These are phyloP conservation scores for Phasianus colchicus DNA, from an alignment of 2,113 vertebrate genomes.

Conservation along the genomic window DNA sequence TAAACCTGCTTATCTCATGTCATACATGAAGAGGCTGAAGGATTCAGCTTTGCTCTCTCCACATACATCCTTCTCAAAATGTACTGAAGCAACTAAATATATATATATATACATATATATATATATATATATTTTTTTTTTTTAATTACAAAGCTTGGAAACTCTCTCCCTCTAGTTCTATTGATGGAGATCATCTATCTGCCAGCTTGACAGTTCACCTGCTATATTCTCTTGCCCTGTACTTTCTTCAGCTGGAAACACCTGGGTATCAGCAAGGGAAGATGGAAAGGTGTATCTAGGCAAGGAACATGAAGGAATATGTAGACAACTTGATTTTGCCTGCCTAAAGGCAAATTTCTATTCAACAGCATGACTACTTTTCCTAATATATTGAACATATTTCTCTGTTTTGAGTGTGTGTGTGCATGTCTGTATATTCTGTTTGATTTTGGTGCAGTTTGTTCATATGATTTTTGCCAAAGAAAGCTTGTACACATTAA, in stretches of 20 bases:
- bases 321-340: not conserved
- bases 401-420: not conserved
- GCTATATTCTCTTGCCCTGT: not conserved
- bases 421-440: not conserved
- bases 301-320: too few species aligned
- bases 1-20: not conserved
- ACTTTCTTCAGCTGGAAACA: not conserved
- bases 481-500: not conserved
- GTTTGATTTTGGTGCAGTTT: not conserved
- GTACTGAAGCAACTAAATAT: not conserved
- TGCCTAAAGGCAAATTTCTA: not conserved
- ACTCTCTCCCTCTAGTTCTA: not conserved
- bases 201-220: rapidly evolving
- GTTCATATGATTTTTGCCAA: not conserved
- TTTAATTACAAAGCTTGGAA: not conserved
- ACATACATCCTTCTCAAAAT: not conserved
- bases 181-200: not conserved
- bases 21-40: not conserved
- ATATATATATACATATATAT: not conserved
- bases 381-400: not conserved
- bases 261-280: not conserved
- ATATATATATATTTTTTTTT: too few species aligned
- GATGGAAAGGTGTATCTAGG: not conserved
- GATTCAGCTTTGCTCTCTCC: not conserved
- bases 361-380: not conserved